Base-by-base conservation (phyloP, 2,797 vertebrate species). In the Mormyrus hasselquistii region DNA sequence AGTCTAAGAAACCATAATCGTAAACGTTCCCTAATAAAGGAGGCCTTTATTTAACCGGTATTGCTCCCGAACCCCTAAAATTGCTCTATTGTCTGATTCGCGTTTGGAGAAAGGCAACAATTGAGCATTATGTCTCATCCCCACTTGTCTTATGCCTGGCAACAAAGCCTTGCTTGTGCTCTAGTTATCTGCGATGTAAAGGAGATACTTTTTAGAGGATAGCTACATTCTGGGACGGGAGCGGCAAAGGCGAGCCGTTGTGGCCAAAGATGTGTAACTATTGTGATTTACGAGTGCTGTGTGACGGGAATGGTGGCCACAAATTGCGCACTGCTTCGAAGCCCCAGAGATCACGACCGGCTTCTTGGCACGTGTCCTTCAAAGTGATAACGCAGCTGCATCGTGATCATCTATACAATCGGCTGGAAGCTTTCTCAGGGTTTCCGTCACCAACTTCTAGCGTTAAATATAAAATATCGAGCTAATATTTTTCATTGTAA, bases 101-200 rank as follows among this genome's bases (percentile, higher is more conserved):
- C 91, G 91, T 94, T 92, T 93, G 94, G 93, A 95, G 95, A 97
- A 96, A 97, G 95, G 95, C 96, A 97, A 98, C 97, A 98, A 97
- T 96, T 95, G 93, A 93, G 95, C 93, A 93, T 95, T 97, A 95
- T 97, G 94, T 95, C 92, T 94, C 92, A 93, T 97, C 95, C 98
- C 97, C 97, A 94, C 94, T 92, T 93, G 94, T 96, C 95, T 97
- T 98, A 97, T 97, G 91, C 93, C 94, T 93, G 93, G 91, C 93
- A 95, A 98, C 97, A 99, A 97, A 97, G 97, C 95, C 92, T 91
- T 93, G 93, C 95, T 97, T 98, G 95, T 96, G 96, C 97, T 95
- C 88, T 92, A 92, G 95, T 94, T 94, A 95, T 96, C 92, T 93
- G 92, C 94, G 95, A 95, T 94, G 96, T 94, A 96, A 97, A 97